Base-by-base conservation (phyloP, 2,113 vertebrate genomes). In the Caranx ignobilis region DNA sequence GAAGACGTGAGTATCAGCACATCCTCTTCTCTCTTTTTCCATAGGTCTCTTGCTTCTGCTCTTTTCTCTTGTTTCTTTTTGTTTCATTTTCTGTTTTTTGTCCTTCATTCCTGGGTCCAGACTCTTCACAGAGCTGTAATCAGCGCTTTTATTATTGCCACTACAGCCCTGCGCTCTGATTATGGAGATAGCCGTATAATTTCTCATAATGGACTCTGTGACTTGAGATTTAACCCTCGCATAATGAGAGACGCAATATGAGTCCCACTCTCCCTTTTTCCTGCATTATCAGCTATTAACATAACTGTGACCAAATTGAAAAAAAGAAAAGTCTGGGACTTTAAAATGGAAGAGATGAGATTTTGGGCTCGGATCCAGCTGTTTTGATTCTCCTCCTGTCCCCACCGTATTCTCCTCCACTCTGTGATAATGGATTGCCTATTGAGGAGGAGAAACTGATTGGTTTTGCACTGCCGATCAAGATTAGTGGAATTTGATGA, bases 1-100 rank as follows among this genome's bases (percentile, higher is more conserved):
- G 96, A 96, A 90, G 88, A 93, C 92, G 96, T 97, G 89, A 96
- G 96, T 96, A 70, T 10, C 7, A 11, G 21, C 52, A 64, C 60
- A 59, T 18, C 31, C 50, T 63, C 71, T 54, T 41, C 21, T 56
- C 19, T 67, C 9, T 47, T 9, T 77, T 67, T 35, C 7, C 10
- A 32, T 48, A 32, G 0, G 2, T 43, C 18, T 13, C 52, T n/a
- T 56, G n/a, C 71, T 50, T 71, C 59, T 35, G 26, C 26, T 26
- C 61, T 3, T 71, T 32, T 61, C 31, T 61, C 43, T 41, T 50
- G 19, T 70, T 32, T 61, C 55, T 19, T 74, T 64, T 60, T 71
- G 47, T 66, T 10, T 35, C 16, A 11, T 68, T 67, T 75, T 57
- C 19, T 31, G 34, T 52, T 32, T 19, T 19, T 68, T 48, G 12